Evolutionary conservation across 2,888 invertebrate species (phyloP).

Genomic region (Oscheius sp.): DNA sequence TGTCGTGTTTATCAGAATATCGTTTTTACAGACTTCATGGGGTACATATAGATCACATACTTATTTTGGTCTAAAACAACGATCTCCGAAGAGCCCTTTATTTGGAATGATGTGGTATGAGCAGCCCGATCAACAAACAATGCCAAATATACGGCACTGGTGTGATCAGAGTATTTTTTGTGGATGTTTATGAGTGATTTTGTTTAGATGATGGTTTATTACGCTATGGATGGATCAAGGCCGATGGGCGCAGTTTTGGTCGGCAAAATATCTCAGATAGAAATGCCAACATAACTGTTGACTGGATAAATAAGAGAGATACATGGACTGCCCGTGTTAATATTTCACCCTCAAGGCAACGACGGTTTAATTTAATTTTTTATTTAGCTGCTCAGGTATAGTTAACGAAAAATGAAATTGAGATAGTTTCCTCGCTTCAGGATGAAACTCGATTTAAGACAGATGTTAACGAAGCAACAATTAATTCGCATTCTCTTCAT

Average conservation of each 20-base stretch:
- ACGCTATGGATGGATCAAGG: slow-evolving; percentile 89
- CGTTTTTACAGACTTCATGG: slow-evolving; percentile 78
- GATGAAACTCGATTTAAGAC: background rate
- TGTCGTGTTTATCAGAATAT: background rate
- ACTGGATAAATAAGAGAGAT: slow-evolving; percentile 50
- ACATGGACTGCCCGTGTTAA: slow-evolving; percentile 43
- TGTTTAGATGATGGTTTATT: slow-evolving; percentile 81
- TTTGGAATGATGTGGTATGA: slow-evolving; percentile 85
- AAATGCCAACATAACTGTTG: slow-evolving; percentile 40
- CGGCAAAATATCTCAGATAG: slow-evolving; percentile 79
- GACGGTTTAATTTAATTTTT: slow-evolving; percentile 48
- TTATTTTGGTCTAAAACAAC: slow-evolving; percentile 89
- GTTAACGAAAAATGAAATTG: background rate
- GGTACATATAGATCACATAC: slow-evolving; percentile 89
- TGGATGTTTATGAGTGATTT: too few relatives aligned
- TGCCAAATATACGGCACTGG: slow-evolving; percentile 81
- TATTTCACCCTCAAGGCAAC: slow-evolving; percentile 36
- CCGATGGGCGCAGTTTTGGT: slow-evolving; percentile 92
- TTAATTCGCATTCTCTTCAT: background rate
- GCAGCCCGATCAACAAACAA: slow-evolving; percentile 73
- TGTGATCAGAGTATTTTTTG: slow-evolving; percentile 81
- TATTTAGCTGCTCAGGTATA: slow-evolving; percentile 44
- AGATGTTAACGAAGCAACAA: too few relatives aligned
- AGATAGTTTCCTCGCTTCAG: background rate
- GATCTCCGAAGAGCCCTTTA: slow-evolving; percentile 88